These are phyloP conservation scores for Drosophila neocordata DNA, from an alignment of 1,140 invertebrate genomes.

Conservation along the genomic window DNA sequence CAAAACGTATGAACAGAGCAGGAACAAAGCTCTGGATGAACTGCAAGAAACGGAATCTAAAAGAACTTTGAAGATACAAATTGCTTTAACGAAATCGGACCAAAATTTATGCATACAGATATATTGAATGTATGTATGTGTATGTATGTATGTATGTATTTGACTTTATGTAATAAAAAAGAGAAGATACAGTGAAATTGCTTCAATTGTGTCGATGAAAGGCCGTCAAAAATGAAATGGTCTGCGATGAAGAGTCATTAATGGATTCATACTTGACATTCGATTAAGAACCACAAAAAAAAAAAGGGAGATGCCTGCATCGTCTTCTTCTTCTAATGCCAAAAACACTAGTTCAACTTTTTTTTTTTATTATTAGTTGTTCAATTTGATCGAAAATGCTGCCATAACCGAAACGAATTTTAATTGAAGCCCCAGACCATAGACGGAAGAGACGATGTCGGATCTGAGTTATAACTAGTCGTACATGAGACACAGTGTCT, in stretches of 20 bases:
- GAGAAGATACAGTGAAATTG: neutral
- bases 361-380: constrained; percentile 38
- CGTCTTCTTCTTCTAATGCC: constrained; percentile 41
- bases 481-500: constrained; percentile 30
- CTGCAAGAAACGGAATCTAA: constrained; percentile 44
- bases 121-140: constrained; percentile 20
- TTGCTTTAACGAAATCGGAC: constrained; percentile 54
- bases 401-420: constrained; percentile 65
- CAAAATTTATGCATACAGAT: constrained; percentile 45
- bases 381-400: constrained; percentile 57
- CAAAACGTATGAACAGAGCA: constrained; percentile 42
- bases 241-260: constrained; percentile 50
- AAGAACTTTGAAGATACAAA: constrained; percentile 47
- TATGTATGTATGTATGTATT: neutral
- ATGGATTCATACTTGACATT: constrained; percentile 80
- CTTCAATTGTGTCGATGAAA: constrained; percentile 44
- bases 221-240: constrained; percentile 67
- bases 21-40: constrained; percentile 38
- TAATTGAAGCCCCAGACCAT: constrained; percentile 70
- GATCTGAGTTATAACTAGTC: constrained; percentile 47
- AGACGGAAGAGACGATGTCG: constrained; percentile 14
- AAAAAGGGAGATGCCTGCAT: constrained; percentile 13
- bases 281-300: constrained; percentile 58
- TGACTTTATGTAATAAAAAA: constrained; percentile 57
- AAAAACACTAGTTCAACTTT: constrained; percentile 40